Percentiles rank a stretch among this genome's conserved stretches.
Evolutionary conservation across 1,140 invertebrate genomes (phyloP).

Genomic region (Ylistrum balloti): DNA sequence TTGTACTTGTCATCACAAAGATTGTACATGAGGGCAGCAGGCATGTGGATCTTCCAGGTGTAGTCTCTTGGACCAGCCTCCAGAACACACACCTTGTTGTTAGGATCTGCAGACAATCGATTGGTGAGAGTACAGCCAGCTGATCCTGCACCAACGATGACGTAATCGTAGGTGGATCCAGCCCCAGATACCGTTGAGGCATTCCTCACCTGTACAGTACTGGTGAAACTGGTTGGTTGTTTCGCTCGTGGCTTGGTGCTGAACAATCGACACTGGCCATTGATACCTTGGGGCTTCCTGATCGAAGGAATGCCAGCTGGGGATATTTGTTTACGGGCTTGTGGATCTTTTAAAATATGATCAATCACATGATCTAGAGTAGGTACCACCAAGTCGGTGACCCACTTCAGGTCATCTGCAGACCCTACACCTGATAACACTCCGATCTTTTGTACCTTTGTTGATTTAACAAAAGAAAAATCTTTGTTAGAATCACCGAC

Average conservation of each 20-base stretch:
- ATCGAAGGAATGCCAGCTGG: neutral
- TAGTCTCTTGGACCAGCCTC: constrained; percentile 84
- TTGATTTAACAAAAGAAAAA: constrained; percentile 80
- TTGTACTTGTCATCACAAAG: constrained; percentile 83
- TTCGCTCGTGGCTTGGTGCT: neutral
- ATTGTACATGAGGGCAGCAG: constrained; percentile 85
- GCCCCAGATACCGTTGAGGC: neutral
- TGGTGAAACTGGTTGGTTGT: neutral
- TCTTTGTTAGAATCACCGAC: constrained; percentile 84
- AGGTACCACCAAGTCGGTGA: constrained; percentile 76
- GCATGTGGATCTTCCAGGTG: constrained; percentile 84
- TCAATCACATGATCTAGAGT: constrained; percentile 67
- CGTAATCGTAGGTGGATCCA: constrained; percentile 74
- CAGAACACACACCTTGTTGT: constrained; percentile 82
- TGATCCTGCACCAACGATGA: constrained; percentile 82
- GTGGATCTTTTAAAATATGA: constrained; percentile 50
- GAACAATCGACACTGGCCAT: neutral
- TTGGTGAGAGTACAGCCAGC: constrained; percentile 82
- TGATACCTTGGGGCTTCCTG: neutral
- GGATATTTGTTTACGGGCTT: neutral
- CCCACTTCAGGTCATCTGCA: constrained; percentile 66
- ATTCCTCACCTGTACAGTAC: neutral
- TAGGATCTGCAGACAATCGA: constrained; percentile 74
- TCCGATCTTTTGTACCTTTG: constrained; percentile 82
- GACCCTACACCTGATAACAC: constrained; percentile 80